phyloP scores from a whole-genome alignment of 1,140 invertebrate genomes.

The Drosophila sp. region DNA sequence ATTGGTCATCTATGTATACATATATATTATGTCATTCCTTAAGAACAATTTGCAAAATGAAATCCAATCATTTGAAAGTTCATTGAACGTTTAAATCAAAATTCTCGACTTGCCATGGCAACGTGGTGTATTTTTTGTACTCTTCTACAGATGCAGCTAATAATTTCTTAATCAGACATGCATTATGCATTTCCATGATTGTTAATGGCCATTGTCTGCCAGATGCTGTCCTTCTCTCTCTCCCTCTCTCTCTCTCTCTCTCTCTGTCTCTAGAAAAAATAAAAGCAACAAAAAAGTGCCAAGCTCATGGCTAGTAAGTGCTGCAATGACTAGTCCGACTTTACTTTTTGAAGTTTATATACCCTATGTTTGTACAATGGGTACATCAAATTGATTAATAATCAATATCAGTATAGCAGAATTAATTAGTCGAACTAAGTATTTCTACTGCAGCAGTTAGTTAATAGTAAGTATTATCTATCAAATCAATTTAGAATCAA shows the following conservation, averaged over 20 bases:
- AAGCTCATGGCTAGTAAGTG: constrained; percentile 66
- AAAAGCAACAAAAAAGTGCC: constrained; percentile 39
- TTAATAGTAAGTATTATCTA: no score
- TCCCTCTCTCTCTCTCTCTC: not conserved
- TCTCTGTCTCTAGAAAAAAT: constrained; percentile 16
- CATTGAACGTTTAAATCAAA: constrained; percentile 17
- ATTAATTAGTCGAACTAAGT: no score
- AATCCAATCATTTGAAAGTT: constrained; percentile 18
- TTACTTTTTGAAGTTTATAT: not conserved
- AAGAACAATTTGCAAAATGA: not conserved
- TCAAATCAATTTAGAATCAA: no score
- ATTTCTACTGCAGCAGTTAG: no score
- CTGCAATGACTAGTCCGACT: constrained; percentile 71
- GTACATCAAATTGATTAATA: no score
- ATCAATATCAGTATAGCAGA: no score
- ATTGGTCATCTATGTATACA: not conserved
- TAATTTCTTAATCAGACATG: constrained; percentile 78
- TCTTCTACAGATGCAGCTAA: constrained; percentile 47
- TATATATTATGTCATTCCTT: not conserved
- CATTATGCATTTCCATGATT: constrained; percentile 78
- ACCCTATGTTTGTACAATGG: not conserved
- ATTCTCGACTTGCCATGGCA: not conserved
- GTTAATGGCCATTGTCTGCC: constrained; percentile 69
- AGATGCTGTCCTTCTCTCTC: not conserved
- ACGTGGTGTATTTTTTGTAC: not conserved